These are phyloP conservation scores for Drosophila guanche DNA, from an alignment of 1,140 invertebrate species.

Conservation along the genomic window DNA sequence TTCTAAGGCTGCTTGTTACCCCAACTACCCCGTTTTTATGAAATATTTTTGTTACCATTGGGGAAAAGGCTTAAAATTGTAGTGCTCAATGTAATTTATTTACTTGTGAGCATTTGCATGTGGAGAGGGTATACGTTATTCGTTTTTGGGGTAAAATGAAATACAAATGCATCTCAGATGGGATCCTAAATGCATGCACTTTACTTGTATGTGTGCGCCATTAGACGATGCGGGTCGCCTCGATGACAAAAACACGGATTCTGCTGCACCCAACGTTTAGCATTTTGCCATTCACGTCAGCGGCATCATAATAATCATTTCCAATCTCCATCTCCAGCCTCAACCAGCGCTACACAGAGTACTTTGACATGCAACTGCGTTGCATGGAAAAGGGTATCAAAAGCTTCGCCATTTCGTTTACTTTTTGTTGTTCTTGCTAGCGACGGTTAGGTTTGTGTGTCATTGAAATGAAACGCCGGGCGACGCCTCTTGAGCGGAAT, in stretches of 20 bases:
- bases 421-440: too few relatives aligned
- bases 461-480: constrained; percentile 80
- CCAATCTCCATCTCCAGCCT: constrained; percentile 21
- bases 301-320: constrained; percentile 36
- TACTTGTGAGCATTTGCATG: too few relatives aligned
- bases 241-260: constrained; percentile 55
- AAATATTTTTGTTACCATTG: too few relatives aligned
- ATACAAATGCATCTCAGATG: constrained; percentile 22
- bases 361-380: too few relatives aligned
- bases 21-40: too few relatives aligned
- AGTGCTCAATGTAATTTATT: too few relatives aligned
- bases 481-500: constrained; percentile 81
- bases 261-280: constrained; percentile 45
- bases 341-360: neutral
- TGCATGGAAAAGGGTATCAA: too few relatives aligned
- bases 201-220: neutral
- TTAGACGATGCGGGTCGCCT: constrained; percentile 45
- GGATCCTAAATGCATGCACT: constrained; percentile 42
- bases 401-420: too few relatives aligned
- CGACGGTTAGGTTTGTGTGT: constrained; percentile 73
- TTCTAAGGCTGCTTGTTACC: too few relatives aligned
- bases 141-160: constrained; percentile 9
- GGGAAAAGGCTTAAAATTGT: too few relatives aligned
- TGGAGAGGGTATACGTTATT: constrained; percentile 1
- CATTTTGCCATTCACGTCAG: constrained; percentile 49